These are phyloP conservation scores for Xylophagus ater DNA, from an alignment of 2,888 invertebrate species.

Conservation along the genomic window DNA sequence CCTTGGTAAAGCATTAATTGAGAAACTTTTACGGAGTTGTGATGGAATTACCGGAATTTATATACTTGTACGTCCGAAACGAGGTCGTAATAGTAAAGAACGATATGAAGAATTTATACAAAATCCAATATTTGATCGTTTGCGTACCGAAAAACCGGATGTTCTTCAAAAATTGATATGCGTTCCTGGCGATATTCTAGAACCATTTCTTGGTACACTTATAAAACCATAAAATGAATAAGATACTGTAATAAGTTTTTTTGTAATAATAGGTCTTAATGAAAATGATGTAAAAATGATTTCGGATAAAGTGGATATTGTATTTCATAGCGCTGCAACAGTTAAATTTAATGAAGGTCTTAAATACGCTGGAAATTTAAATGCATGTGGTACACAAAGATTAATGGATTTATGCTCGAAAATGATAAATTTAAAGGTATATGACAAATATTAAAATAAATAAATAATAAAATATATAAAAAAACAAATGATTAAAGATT, in stretches of 20 bases:
- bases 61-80: constrained; percentile 65
- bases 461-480: not conserved
- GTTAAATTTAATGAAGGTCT: constrained; percentile 89
- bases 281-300: constrained; percentile 51
- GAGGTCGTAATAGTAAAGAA: constrained; percentile 56
- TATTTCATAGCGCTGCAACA: constrained; percentile 94
- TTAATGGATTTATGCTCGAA: constrained; percentile 70
- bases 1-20: constrained; percentile 84
- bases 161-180: constrained; percentile 56
- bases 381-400: constrained; percentile 78
- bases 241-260: not conserved
- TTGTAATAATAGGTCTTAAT: constrained; percentile 43
- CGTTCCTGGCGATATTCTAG: constrained; percentile 65
- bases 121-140: constrained; percentile 62
- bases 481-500: constrained; percentile 39
- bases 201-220: constrained; percentile 33
- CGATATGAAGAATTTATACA: constrained; percentile 63
- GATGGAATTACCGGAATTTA: constrained; percentile 66
- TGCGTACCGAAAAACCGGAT: constrained; percentile 51
- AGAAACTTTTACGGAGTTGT: constrained; percentile 82
- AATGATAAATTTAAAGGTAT: constrained; percentile 63
- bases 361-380: constrained; percentile 74
- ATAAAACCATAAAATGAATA: not conserved
- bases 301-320: constrained; percentile 59
- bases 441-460: constrained; percentile 4